Conservation (phyloP, 2,888 invertebrate species). For the Phymatocera aterrima region DNA sequence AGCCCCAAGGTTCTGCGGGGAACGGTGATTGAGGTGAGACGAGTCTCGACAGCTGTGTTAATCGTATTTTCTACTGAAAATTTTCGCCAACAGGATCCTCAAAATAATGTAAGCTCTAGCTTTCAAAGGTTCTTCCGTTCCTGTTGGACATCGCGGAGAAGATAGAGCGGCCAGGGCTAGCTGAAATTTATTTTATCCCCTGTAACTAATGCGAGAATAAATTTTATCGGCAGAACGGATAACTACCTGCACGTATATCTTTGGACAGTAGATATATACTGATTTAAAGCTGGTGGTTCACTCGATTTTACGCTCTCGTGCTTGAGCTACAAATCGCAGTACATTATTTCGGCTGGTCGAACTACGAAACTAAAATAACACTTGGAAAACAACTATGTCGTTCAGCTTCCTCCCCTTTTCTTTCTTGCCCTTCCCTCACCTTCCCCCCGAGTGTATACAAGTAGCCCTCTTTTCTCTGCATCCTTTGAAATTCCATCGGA, state of each 20-base stretch:
- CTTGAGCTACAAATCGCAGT: slow-evolving; percentile 25
- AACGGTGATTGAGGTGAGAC: not conserved
- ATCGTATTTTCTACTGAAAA: slow-evolving; percentile 9
- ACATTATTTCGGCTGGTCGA: slow-evolving; percentile 32
- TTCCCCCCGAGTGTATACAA: slow-evolving; percentile 22
- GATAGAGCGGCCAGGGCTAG: not conserved
- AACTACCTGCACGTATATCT: not conserved
- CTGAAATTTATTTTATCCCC: not conserved
- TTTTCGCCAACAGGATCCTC: not conserved
- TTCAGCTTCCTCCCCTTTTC: not conserved
- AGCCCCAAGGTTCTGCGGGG: not conserved
- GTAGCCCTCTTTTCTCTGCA: slow-evolving; percentile 24
- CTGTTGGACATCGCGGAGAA: not conserved
- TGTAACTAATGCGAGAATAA: not conserved
- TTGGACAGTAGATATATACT: too few relatives aligned
- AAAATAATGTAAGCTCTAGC: not conserved
- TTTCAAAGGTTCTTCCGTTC: not conserved
- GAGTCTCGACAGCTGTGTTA: slow-evolving; percentile 17
- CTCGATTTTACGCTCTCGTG: slow-evolving; percentile 27
- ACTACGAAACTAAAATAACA: slow-evolving; percentile 17
- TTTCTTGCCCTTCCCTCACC: not conserved
- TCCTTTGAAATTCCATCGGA: slow-evolving; percentile 19
- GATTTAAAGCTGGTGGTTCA: slow-evolving; percentile 1
- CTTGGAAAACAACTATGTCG: slow-evolving; percentile 20
- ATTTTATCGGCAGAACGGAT: not conserved